phyloP scores from a whole-genome alignment of 2,888 invertebrate species.

The Trichogramma evanescens region DNA sequence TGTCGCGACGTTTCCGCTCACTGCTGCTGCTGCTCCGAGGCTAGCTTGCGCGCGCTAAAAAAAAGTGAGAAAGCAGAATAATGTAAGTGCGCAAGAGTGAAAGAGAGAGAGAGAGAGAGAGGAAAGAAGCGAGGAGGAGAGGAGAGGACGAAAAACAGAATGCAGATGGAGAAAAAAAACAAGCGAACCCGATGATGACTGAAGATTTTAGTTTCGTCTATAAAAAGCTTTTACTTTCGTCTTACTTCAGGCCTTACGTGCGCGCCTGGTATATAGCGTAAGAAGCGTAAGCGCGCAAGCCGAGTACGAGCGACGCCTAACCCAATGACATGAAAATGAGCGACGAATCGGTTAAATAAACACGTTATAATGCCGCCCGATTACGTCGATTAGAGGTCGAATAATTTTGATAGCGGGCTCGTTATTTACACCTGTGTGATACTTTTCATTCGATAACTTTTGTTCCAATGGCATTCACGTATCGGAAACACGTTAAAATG shows the following conservation, averaged over 20 bases:
- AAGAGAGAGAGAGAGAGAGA: not conserved
- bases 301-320: slow-evolving; percentile 1
- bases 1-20: slow-evolving; percentile 29
- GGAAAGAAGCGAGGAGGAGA: not conserved
- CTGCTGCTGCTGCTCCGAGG: not conserved
- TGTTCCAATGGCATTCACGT: too few species aligned
- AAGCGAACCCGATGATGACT: not conserved
- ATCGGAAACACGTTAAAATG: not conserved
- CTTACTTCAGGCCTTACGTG: too few species aligned
- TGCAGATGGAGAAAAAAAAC: not conserved
- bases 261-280: too few species aligned
- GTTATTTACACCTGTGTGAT: too few species aligned
- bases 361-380: too few species aligned
- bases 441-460: too few species aligned
- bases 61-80: slow-evolving; percentile 3
- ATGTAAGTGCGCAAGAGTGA: not conserved
- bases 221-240: too few species aligned
- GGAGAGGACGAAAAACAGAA: not conserved
- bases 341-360: slow-evolving; percentile 3
- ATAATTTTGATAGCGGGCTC: too few species aligned
- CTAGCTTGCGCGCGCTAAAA: not conserved
- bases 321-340: slow-evolving; percentile 15
- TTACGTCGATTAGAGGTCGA: too few species aligned
- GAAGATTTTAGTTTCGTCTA: too few species aligned
- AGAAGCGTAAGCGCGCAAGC: not conserved